A percentile compares a stretch with the other conserved stretches of the same genome.
These are phyloP conservation scores for Pampus argenteus DNA, from an alignment of 2,797 vertebrate genomes.

Conservation along the genomic window DNA sequence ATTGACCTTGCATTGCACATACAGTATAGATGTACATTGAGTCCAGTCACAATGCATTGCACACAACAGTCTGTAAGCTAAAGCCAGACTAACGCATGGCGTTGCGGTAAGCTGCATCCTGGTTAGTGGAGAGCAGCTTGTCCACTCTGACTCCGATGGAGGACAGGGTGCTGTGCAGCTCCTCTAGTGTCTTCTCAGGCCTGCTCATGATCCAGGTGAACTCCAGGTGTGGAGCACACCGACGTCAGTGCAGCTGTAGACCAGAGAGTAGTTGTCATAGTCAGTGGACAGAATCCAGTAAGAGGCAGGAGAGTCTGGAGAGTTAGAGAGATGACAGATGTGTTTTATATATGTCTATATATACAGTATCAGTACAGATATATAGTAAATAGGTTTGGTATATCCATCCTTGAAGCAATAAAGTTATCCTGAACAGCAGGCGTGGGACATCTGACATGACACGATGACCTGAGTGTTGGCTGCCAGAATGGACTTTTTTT, in stretches of 20 bases:
- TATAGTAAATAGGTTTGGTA: not conserved
- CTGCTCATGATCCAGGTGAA: constrained; percentile 86
- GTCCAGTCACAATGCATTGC: not conserved
- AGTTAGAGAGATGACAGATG: not conserved
- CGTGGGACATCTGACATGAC: constrained; percentile 83
- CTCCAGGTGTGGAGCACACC: constrained; percentile 74
- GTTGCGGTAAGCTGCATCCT: constrained; percentile 60
- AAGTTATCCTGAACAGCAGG: constrained; percentile 86
- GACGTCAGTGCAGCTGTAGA: constrained; percentile 88
- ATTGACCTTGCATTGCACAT: constrained; percentile 3
- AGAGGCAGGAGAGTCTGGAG: constrained; percentile 81
- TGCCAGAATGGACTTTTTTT: constrained; percentile 47
- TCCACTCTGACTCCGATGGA: constrained; percentile 52
- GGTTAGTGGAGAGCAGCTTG: constrained; percentile 63
- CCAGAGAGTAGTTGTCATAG: constrained; percentile 87
- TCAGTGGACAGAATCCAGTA: constrained; percentile 91
- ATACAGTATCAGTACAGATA: not conserved
- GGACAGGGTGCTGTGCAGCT: constrained; percentile 63
- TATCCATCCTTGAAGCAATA: constrained; percentile 68
- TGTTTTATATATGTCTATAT: no score
- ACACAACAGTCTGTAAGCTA: not conserved
- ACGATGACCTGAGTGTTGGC: constrained; percentile 80
- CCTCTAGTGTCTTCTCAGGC: constrained; percentile 60
- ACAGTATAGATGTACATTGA: not conserved
- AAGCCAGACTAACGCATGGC: constrained; percentile 25